Evolutionary conservation across 2,888 invertebrate species (phyloP).

Genomic region (Cynaeus angustus): DNA sequence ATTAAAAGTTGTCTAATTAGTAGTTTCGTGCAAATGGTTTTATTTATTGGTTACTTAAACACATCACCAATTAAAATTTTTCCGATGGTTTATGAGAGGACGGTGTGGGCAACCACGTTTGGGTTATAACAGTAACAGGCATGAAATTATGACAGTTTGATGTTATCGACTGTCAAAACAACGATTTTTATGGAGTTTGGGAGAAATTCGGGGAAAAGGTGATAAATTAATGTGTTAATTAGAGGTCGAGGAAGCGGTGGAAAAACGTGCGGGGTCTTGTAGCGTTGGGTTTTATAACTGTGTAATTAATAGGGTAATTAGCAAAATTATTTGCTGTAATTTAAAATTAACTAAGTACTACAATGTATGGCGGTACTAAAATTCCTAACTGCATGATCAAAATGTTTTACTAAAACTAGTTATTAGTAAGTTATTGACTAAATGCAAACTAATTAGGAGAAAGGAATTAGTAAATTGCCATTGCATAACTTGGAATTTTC

Average conservation of each 20-base stretch:
- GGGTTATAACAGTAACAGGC: neutral
- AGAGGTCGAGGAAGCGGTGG: neutral
- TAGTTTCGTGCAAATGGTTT: neutral
- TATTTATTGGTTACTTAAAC: conserved; percentile 7
- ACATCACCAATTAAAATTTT: conserved; percentile 9
- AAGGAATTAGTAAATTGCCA: no score
- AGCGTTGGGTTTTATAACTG: no score
- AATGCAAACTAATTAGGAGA: no score
- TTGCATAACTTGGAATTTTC: no score
- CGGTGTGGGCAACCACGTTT: neutral
- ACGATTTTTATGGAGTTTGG: conserved; percentile 1
- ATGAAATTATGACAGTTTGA: conserved; percentile 1
- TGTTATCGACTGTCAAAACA: neutral
- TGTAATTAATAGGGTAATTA: no score
- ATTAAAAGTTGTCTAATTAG: conserved; percentile 10
- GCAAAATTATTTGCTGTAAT: no score
- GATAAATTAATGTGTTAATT: neutral
- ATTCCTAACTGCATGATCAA: no score
- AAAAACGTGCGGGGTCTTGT: no score
- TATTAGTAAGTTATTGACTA: no score
- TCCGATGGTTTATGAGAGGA: neutral
- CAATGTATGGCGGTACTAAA: no score
- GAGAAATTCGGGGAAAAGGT: neutral
- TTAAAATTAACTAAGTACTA: no score
- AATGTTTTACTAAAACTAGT: no score